Conservation (phyloP, 2,888 invertebrate species). For the Ormyrus labotus region DNA sequence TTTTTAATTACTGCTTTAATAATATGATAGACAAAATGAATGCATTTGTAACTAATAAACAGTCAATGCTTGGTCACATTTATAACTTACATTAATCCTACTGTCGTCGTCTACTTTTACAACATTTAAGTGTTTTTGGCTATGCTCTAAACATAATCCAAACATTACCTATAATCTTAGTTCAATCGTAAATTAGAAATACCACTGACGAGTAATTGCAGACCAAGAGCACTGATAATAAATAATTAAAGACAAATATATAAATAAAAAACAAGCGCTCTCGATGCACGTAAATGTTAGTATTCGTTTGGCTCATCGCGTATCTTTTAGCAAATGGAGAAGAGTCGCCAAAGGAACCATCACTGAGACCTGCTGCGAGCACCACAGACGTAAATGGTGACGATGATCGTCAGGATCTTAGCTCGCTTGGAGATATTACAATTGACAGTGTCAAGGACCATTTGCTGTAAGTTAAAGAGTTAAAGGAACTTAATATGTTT, state of each 20-base stretch:
- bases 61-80: constrained; percentile 16
- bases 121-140: constrained; percentile 15
- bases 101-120: not conserved
- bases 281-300: constrained; percentile 12
- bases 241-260: constrained; percentile 7
- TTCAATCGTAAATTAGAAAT: not conserved
- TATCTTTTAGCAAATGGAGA: constrained; percentile 70
- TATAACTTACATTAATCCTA: not conserved
- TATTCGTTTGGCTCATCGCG: constrained; percentile 40
- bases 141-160: not conserved
- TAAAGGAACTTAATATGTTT: too few relatives aligned
- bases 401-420: constrained; percentile 77
- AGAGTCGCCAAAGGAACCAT: constrained; percentile 69
- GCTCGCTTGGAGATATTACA: constrained; percentile 90
- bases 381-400: constrained; percentile 76
- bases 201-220: constrained; percentile 52
- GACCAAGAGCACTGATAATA: constrained; percentile 38
- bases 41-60: constrained; percentile 29
- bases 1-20: not conserved
- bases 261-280: constrained; percentile 14
- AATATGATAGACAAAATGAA: not conserved
- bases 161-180: not conserved
- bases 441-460: constrained; percentile 96
- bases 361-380: constrained; percentile 69
- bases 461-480: constrained; percentile 75